Conservation (phyloP, 92 coral and sea anemone genomes). For the Scolanthus callimorphus region DNA sequence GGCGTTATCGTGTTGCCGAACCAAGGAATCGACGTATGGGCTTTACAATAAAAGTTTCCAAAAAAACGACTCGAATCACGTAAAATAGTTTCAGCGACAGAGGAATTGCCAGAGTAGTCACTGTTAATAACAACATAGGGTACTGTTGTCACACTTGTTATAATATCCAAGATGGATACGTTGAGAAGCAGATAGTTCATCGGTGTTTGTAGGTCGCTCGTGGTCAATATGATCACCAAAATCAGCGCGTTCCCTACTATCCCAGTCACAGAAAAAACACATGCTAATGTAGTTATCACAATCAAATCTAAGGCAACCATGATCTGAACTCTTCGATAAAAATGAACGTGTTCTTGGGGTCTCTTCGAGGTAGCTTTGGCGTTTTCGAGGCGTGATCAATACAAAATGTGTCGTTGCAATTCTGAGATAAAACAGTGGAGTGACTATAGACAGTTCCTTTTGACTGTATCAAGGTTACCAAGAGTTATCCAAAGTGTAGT, state of each 20-base stretch:
- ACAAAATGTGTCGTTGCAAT: too few relatives aligned
- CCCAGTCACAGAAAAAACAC: background rate
- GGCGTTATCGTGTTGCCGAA: background rate
- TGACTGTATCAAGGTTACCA: too few relatives aligned
- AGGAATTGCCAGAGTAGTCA: background rate
- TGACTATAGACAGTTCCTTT: too few relatives aligned
- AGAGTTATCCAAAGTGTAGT: too few relatives aligned
- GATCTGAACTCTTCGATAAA: too few relatives aligned
- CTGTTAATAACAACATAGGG: background rate
- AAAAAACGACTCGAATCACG: too few relatives aligned
- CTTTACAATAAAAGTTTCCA: background rate
- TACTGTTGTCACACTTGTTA: background rate
- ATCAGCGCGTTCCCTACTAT: background rate
- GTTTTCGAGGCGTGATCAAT: too few relatives aligned
- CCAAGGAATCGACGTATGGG: background rate
- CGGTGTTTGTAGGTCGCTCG: background rate
- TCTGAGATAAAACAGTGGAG: too few relatives aligned
- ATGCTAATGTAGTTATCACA: background rate
- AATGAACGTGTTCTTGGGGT: too few relatives aligned
- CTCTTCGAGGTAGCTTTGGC: too few relatives aligned
- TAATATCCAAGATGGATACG: background rate
- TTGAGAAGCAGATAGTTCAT: background rate
- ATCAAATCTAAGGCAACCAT: too few relatives aligned
- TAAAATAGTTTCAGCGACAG: background rate
- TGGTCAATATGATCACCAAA: background rate